phyloP scores from a whole-genome alignment of 1,140 invertebrate genomes.

The Ctenoplectra terminalis region DNA sequence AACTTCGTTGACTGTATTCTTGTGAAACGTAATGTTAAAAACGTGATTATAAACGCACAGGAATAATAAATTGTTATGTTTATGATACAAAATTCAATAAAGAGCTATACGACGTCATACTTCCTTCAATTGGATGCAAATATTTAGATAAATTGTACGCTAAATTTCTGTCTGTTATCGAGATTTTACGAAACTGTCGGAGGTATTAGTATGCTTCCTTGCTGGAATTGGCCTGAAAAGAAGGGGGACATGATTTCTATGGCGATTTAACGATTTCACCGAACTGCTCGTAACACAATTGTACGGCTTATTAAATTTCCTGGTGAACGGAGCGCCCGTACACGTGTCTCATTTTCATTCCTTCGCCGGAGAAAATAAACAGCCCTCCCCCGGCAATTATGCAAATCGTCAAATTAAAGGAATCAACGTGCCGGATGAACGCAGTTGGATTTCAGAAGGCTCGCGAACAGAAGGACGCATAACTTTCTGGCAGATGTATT shows the following conservation, averaged over 20 bases:
- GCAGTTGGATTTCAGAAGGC: slow-evolving; percentile 14
- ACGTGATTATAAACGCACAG: no score
- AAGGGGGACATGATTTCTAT: slow-evolving; percentile 1
- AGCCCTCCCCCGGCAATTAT: slow-evolving; percentile 28
- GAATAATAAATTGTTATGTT: no score
- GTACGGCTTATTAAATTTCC: slow-evolving; percentile 21
- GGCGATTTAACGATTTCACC: slow-evolving; percentile 23
- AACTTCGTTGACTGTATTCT: not conserved
- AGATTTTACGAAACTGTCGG: not conserved
- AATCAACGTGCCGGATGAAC: slow-evolving; percentile 36
- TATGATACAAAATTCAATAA: not conserved
- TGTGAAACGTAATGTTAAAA: no score
- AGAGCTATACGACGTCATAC: not conserved
- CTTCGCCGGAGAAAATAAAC: slow-evolving; percentile 1
- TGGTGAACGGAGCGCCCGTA: slow-evolving; percentile 17
- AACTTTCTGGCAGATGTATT: slow-evolving; percentile 59
- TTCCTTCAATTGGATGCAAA: no score
- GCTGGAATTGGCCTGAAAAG: not conserved
- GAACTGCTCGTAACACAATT: slow-evolving; percentile 4
- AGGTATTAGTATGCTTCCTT: not conserved
- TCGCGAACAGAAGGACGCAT: slow-evolving; percentile 15
- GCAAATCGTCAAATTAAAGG: slow-evolving; percentile 44
- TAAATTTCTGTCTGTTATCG: not conserved
- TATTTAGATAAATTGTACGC: no score
- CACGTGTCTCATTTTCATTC: slow-evolving; percentile 38